Evolutionary conservation across 2,888 invertebrate species (phyloP).

Genomic region (Creontiades dilutus): DNA sequence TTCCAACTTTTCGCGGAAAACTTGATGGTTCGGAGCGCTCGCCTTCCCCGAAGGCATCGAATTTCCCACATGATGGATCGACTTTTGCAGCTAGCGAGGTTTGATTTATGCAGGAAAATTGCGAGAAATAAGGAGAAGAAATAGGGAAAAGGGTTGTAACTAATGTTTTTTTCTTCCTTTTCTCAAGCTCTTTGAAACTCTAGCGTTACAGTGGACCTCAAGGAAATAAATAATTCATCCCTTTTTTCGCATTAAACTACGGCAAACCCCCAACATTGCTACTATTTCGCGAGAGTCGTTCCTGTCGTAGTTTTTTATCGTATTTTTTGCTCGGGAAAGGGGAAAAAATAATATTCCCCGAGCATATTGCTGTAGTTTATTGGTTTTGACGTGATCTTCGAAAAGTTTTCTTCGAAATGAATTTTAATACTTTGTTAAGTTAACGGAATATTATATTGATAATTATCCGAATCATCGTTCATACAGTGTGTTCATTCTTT

Average conservation of each 20-base stretch:
- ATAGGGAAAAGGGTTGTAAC: neutral
- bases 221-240: neutral
- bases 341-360: slow-evolving; percentile 4
- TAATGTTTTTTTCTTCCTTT: neutral
- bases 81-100: neutral
- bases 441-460: too few species aligned
- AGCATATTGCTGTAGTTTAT: neutral
- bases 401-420: too few species aligned
- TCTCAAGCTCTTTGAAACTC: neutral
- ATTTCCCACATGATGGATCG: slow-evolving; percentile 24
- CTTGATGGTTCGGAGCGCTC: neutral
- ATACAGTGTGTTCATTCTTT: too few species aligned
- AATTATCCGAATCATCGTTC: too few species aligned
- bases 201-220: neutral
- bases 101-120: slow-evolving; percentile 12
- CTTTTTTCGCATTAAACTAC: neutral
- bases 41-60: neutral
- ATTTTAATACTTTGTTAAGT: too few species aligned
- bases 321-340: neutral
- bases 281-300: neutral
- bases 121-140: slow-evolving; percentile 3
- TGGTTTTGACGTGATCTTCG: neutral
- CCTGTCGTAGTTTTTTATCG: neutral
- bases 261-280: neutral
- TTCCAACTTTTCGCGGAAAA: too few species aligned